phyloP scores from a whole-genome alignment of 2,113 vertebrate genomes.

The Dipodomys spectabilis region DNA sequence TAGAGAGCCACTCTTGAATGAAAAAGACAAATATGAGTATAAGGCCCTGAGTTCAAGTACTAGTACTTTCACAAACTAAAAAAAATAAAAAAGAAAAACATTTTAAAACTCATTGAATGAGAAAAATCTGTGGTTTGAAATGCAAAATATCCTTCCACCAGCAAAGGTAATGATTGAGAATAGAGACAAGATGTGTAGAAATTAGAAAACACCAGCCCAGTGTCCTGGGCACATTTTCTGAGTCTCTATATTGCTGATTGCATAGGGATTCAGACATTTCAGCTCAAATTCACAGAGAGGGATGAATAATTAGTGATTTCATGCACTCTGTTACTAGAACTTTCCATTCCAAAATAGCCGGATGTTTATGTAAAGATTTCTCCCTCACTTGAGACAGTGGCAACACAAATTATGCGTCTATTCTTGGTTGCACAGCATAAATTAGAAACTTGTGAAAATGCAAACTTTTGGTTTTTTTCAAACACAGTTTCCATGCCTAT shows the following conservation, averaged over 20 bases:
- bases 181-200: neutral
- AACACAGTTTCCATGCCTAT: constrained; percentile 52
- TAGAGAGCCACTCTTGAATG: too few species aligned
- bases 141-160: neutral
- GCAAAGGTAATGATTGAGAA: neutral
- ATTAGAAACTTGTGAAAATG: constrained; percentile 54
- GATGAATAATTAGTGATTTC: neutral
- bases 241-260: neutral
- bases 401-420: neutral
- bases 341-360: neutral
- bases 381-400: neutral
- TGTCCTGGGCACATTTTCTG: neutral
- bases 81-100: neutral
- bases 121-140: neutral
- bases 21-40: too few species aligned
- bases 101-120: neutral
- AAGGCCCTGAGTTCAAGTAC: too few species aligned
- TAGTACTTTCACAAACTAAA: too few species aligned
- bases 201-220: neutral
- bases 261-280: neutral
- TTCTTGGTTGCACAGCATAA: constrained; percentile 37
- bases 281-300: neutral
- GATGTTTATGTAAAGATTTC: constrained; percentile 30
- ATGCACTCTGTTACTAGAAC: neutral
- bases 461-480: neutral